phyloP scores from a whole-genome alignment of 2,797 vertebrate genomes.

The Heliangelus exortis region DNA sequence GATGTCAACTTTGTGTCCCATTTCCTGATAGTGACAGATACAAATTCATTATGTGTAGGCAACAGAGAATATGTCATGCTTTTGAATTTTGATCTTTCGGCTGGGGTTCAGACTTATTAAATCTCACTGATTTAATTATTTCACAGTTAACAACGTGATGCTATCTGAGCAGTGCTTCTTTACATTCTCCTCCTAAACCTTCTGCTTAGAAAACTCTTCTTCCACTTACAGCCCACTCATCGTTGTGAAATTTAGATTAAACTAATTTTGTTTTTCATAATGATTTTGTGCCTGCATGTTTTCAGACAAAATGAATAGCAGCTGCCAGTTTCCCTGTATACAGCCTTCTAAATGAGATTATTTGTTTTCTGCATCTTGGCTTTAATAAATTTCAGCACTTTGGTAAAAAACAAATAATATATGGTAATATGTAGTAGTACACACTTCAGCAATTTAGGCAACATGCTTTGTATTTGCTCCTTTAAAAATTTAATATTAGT shows the following conservation, averaged over 20 bases:
- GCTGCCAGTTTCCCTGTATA: background rate
- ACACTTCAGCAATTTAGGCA: background rate
- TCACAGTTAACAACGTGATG: background rate
- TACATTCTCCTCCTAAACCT: background rate
- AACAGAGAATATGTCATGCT: background rate
- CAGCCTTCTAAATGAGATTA: background rate
- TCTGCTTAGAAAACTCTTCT: background rate
- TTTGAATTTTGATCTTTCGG: background rate
- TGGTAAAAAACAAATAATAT: background rate
- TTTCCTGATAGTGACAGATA: slow-evolving; percentile 28
- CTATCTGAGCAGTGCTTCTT: background rate
- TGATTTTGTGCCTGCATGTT: background rate
- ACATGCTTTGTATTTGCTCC: background rate
- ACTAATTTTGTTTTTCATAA: background rate
- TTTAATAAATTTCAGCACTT: background rate
- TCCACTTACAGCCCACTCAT: background rate
- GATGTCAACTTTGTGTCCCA: background rate
- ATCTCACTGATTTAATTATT: background rate
- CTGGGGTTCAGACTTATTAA: background rate
- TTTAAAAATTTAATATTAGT: background rate
- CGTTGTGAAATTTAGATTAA: background rate
- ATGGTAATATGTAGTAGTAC: background rate
- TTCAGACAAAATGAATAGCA: background rate
- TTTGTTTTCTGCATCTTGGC: background rate
- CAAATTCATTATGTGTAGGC: background rate